A percentile compares a stretch with the other conserved stretches of the same genome.
Conservation (phyloP, 2,888 invertebrate genomes). For the Yponomeuta malinellus region DNA sequence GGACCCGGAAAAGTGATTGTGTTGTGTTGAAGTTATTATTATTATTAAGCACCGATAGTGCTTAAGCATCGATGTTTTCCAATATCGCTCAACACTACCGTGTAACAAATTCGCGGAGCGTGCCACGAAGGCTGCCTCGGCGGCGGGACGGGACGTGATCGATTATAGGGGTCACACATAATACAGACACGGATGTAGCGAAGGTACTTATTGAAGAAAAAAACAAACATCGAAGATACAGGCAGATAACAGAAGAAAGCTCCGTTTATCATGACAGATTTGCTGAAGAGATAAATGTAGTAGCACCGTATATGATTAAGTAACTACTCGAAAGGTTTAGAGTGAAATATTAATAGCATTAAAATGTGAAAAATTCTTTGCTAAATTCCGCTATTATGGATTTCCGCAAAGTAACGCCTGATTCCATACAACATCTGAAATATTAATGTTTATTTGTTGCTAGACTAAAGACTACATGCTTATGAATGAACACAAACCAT, state of each 20-base stretch:
- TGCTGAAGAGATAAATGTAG: neutral
- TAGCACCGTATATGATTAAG: neutral
- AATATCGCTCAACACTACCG: neutral
- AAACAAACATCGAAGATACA: neutral
- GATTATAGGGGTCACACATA: neutral
- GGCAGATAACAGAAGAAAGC: neutral
- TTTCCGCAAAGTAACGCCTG: too few relatives aligned
- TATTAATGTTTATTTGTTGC: neutral
- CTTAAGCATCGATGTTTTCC: too few relatives aligned
- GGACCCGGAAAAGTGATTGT: too few relatives aligned
- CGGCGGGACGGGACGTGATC: neutral
- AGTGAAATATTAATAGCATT: too few relatives aligned
- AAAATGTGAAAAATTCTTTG: too few relatives aligned
- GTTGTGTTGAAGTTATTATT: too few relatives aligned
- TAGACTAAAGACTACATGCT: neutral
- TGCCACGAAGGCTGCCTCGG: neutral
- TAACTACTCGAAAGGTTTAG: too few relatives aligned
- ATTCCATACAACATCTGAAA: too few relatives aligned
- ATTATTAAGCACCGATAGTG: too few relatives aligned
- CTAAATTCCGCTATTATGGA: too few relatives aligned
- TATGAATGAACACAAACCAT: neutral
- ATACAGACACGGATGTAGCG: neutral
- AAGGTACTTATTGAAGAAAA: neutral
- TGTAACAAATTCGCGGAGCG: slow-evolving; percentile 1
- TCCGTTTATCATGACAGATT: neutral